These are phyloP conservation scores for Cephus pulcher DNA, from an alignment of 2,888 invertebrate species.

Conservation along the genomic window DNA sequence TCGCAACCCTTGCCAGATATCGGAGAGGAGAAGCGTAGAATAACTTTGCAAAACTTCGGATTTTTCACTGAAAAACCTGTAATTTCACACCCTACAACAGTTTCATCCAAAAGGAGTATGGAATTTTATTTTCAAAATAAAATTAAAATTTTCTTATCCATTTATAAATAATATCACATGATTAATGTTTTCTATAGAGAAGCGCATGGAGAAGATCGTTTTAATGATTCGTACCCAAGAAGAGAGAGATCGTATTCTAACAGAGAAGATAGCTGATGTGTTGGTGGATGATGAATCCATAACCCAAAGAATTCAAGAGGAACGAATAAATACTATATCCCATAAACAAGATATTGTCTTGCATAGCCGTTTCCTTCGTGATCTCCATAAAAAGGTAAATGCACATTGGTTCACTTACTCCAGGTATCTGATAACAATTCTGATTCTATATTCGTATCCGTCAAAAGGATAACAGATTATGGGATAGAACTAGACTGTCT, in stretches of 20 bases:
- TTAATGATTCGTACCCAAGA: slow-evolving; percentile 60
- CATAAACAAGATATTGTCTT: background rate
- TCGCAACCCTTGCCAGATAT: slow-evolving; percentile 26
- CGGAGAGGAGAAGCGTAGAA: slow-evolving; percentile 33
- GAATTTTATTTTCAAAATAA: background rate
- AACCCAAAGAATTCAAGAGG: slow-evolving; percentile 40
- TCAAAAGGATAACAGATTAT: slow-evolving; percentile 47
- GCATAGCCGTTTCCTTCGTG: background rate
- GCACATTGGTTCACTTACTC: background rate
- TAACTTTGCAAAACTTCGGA: slow-evolving; percentile 57
- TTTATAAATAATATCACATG: slow-evolving; percentile 1
- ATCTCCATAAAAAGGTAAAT: background rate
- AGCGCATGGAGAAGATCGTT: slow-evolving; percentile 44
- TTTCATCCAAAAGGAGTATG: slow-evolving; percentile 40
- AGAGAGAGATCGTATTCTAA: slow-evolving; percentile 63
- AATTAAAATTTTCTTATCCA: slow-evolving; percentile 1
- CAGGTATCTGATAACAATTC: background rate
- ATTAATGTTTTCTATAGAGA: slow-evolving; percentile 36
- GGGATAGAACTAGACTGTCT: slow-evolving; percentile 52
- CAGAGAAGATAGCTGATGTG: slow-evolving; percentile 66
- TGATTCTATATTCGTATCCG: slow-evolving; percentile 5
- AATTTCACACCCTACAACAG: slow-evolving; percentile 22
- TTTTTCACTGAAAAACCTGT: slow-evolving; percentile 50
- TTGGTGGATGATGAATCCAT: slow-evolving; percentile 59
- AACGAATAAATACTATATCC: background rate